Evolutionary conservation across 2,797 vertebrate species (phyloP), one percentile per base, ranked within the genome.

Genomic region (Phalanger gymnotis): DNA sequence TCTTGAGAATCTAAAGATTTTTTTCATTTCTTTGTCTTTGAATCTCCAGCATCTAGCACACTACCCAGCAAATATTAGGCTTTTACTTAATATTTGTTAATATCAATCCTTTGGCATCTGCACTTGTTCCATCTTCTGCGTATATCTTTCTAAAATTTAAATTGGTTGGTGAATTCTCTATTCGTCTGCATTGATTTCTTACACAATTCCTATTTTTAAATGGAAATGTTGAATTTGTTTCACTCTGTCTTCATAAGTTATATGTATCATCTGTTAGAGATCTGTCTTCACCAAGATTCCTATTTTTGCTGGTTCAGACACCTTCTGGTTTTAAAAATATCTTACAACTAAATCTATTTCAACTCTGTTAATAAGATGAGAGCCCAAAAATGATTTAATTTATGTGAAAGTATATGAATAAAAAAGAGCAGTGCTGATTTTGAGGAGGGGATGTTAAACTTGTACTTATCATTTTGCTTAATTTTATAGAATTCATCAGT

Each of bases 321-420:
- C 40, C 73, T 47, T 87, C 73, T 87, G 22, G 40, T 51, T 56
- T 95, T 14, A 57, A 53, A 40, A 92, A 0, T 31, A 30, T 47
- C 53, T 54, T 31, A 56, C 10, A 61, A 66, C 9, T 40, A 89
- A 94, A 31, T 93, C 56, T 90, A 81, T 54, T 92, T 51, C 66
- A 87, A 28, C n/a, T 96, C 91, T 57, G 40, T 22, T 81, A 52
- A 30, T 27, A 52, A 61, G 54, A 93, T 7, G 58, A 96, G 47
- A 66, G 27, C 61, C 87, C 53, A 6, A 61, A 93, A 57, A 55
- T 0, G 12, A 57, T 34, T 1, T 34, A n/a, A 61, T 53, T 47
- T 11, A 13, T 16, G 0, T n/a, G 91, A 56, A 89, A 27, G 40
- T 1, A 55, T 16, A 1, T 40, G 55, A 81, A 28, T 40, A 4